Base-by-base conservation (phyloP, 1,140 invertebrate genomes). In the Muscidifurax raptorellus region DNA sequence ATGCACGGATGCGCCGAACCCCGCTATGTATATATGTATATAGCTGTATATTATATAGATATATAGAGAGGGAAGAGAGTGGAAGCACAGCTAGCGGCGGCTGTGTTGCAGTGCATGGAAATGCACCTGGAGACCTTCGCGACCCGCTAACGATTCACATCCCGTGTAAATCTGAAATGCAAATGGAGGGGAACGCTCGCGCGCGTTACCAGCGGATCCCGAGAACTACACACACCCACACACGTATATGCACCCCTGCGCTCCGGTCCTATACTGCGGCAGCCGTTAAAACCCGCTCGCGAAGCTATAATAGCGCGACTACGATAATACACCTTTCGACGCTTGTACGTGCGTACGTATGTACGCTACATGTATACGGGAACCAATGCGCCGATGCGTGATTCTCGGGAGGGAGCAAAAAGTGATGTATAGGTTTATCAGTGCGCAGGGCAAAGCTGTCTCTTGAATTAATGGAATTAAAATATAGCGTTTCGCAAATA, bases 121-220 rank as follows among this genome's bases (percentile, higher is more conserved):
- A 83, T 80, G 52, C 69, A 77, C 66, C 81, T 76, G 59, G 78
- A 81, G 52, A 84, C 85, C 76, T 83, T 75, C 80, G 52, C 28
- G 67, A 59, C 13, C 82, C 74, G 78, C 82, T 83, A 83, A 82
- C 66, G 82, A 81, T 76, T 75, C 81, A 40, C 47, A 79, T 83
- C 47, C 81, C 74, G 66, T 74, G 71, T 81, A 82, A 86, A 86
- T 86, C 85, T 84, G 82, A 84, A 86, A 84, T 86, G 85, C 81
- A 84, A 86, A 86, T 83, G n/a, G 59, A 77, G 74, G 66, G 47
- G 52, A 76, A 82, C 69, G 18, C n/a, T 2, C 18, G 18, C 1
- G 36, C 25, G 66, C 47, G 69, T 59, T 59, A 18, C 72, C 32
- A 82, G 72, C 69, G 44, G 47, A 74, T 72, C 47, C 30, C 28